Evolutionary conservation across 2,113 vertebrate species (phyloP), one percentile per base, ranked within the genome.

Genomic region (Toxotes chatareus): DNA sequence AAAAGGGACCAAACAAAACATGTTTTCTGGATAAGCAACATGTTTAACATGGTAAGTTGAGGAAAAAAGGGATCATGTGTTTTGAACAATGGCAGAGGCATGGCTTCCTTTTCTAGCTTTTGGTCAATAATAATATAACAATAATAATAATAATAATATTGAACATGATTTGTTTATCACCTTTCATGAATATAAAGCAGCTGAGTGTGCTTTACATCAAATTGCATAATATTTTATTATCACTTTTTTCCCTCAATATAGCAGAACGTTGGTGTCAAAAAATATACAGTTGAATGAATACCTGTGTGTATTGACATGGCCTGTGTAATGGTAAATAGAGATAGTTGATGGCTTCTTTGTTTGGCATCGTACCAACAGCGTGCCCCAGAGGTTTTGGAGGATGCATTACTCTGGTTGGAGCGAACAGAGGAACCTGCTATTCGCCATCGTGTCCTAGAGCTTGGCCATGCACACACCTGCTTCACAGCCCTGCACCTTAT

Each of bases 401-500:
- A 90, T 1, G 95, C 94, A 0, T 14, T 97, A 32, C 68, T 34
- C 0, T 98, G 96, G 96, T 69, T 99, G 70, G 93, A 93, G 67
- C 76, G 69, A 0, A 86, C 92, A 0, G 96, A 93, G 14, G 93
- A 93, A 47, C 44, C 74, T 14, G 34, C 3, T 3, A 62, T 97
- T 16, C 74, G 91, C 17, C 46, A 65, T 6, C 89, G 74, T 1
- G 61, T 98, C 61, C 17, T 85, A 78, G 73, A 91, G 0, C 76
- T 96, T 0, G 94, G 94, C 2, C 76, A 71, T 0, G 0, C 4
- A 2, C 6, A 81, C 8, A 82, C 12, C 2, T 79, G 94, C 68
- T 88, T 72, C 46, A 34, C 79, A 1, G 77, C 91, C 51, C 89
- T 99, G 2, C 89, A 90, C 1, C 40, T 95, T 9, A 81, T 98